phyloP scores from a whole-genome alignment of 2,113 vertebrate species.

The Percina caprodes region DNA sequence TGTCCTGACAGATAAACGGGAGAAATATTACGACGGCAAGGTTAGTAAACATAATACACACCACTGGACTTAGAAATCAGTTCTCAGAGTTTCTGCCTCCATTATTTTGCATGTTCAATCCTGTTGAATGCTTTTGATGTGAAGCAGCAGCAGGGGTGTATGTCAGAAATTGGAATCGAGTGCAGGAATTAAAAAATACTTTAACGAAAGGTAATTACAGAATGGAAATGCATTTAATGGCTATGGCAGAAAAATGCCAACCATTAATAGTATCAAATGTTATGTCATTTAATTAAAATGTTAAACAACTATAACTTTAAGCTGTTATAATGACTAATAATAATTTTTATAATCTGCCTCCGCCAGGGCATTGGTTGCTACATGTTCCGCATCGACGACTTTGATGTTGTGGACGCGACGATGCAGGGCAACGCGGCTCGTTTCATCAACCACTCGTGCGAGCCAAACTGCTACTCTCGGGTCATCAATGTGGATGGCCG shows the following conservation, averaged over 20 bases:
- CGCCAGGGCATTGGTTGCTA: constrained; percentile 93
- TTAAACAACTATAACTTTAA: background rate
- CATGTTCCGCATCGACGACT: constrained; percentile 97
- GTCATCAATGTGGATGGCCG: constrained; percentile 94
- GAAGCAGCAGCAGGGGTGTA: background rate
- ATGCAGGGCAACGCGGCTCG: constrained; percentile 93
- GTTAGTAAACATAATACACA: constrained; percentile 65
- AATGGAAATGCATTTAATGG: background rate
- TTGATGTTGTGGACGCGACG: constrained; percentile 93
- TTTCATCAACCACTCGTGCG: constrained; percentile 96
- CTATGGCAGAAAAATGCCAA: background rate
- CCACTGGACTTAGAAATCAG: background rate
- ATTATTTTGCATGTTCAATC: background rate
- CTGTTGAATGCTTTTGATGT: background rate
- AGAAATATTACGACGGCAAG: constrained; percentile 94
- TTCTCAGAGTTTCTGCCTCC: background rate
- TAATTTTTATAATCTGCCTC: background rate
- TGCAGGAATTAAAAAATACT: background rate
- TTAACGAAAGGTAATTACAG: background rate
- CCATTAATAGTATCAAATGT: background rate
- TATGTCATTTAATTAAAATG: background rate
- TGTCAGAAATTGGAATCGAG: background rate
- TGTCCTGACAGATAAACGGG: constrained; percentile 92
- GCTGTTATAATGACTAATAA: background rate
- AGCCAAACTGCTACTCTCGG: constrained; percentile 94